Base-by-base conservation (phyloP, 2,888 invertebrate genomes). In the Elmis aenea region DNA sequence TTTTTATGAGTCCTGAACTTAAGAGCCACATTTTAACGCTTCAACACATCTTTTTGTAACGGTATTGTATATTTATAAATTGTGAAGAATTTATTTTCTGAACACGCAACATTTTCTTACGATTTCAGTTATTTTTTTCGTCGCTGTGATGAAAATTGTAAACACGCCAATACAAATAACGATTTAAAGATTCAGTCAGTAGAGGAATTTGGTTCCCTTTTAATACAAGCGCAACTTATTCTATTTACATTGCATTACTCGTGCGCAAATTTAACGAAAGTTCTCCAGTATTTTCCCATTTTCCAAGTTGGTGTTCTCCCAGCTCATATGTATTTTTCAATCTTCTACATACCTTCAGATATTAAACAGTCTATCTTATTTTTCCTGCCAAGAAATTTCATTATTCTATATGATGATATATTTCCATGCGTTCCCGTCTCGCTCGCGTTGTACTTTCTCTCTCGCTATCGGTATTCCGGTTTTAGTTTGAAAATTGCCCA, bases 361-460 rank as follows among this genome's bases (percentile, higher is more conserved):
- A 61, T 62, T 62, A 62, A 62, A 61, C 61, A 63, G 61, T 63
- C 59, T 62, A 62, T 62, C 59, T 61, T 59, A 61, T 64, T 61
- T 61, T 58, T 55, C 55, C 52, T 55, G 57, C 55, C 55, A 57
- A 62, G 58, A 62, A 65, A 64, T 63, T 64, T 65, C 64, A 64
- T 65, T 65, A 65, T 62, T 59, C 56, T 52, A 54, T 59, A 61
- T 61, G 62, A 62, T 63, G 62, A 65, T 64, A 62, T 63, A 64
- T 65, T 56, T 62, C 58, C 53, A 48, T 55, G 53, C 48, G 49
- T 45, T 46, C 45, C 48, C 39, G 23, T 22, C 46, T 36, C 33
- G 45, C 48, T 44, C 40, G 32, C 42, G 41, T 38, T 37, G 23
- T 31, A 18, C 33, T 45, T 44, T 40, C 39, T 39, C 38, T 33